A percentile compares a stretch with the other conserved stretches of the same genome.
These are phyloP conservation scores for Loris lydekkerianus DNA, from an alignment of 2,797 vertebrate species.

Conservation along the genomic window DNA sequence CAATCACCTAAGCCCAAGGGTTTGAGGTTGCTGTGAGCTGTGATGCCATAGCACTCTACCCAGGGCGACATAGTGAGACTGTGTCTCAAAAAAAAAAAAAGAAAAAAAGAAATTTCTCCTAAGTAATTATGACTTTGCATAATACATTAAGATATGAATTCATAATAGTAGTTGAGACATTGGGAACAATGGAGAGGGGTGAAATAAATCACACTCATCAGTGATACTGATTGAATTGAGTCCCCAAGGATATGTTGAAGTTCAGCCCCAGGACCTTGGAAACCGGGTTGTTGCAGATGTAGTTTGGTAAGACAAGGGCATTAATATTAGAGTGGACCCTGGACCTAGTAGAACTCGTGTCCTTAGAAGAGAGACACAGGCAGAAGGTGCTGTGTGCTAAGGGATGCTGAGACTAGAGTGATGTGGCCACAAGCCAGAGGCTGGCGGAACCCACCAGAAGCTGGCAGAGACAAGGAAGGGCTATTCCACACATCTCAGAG, in stretches of 20 bases:
- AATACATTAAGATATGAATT: background rate
- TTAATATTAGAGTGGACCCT: background rate
- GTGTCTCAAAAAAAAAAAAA: no score
- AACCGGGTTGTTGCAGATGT: background rate
- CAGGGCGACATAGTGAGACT: no score
- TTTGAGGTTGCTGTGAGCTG: no score
- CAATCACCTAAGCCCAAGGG: no score
- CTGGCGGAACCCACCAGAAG: background rate
- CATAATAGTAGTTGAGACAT: background rate
- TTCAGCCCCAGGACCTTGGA: background rate
- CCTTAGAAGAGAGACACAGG: background rate
- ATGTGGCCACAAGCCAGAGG: rapidly evolving
- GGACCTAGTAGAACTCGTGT: background rate
- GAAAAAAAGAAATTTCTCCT: no score
- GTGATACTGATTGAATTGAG: background rate
- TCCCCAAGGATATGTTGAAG: background rate
- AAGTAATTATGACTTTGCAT: background rate
- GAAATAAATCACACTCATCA: background rate
- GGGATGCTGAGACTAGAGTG: background rate
- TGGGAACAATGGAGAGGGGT: background rate
- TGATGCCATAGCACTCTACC: no score
- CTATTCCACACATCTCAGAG: no score
- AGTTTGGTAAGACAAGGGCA: background rate
- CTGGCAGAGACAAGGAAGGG: background rate
- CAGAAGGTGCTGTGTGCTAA: rapidly evolving